Evolutionary conservation across 2,797 vertebrate species (phyloP).

Genomic region (Gymnothorax reevesii): DNA sequence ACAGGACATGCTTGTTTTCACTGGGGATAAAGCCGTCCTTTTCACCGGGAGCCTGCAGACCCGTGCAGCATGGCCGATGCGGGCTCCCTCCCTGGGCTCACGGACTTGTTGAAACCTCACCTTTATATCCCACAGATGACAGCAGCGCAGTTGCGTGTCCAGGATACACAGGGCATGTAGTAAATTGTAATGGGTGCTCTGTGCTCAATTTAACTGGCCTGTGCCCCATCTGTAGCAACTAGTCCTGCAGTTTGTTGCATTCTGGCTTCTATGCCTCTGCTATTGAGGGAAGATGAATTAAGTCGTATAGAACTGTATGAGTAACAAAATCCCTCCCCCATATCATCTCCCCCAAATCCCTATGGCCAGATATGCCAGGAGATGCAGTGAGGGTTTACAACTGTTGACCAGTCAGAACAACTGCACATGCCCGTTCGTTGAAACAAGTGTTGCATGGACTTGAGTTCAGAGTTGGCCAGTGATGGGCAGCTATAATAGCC

Average conservation of each 20-base stretch:
- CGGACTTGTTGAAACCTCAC: background rate
- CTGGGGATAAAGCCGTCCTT: background rate
- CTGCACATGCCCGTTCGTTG: background rate
- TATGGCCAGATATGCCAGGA: background rate
- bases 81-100: background rate
- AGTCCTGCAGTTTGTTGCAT: background rate
- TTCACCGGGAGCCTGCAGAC: background rate
- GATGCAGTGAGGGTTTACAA: background rate
- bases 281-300: background rate
- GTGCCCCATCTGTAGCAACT: background rate
- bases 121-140: background rate
- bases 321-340: background rate
- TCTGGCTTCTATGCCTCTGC: background rate
- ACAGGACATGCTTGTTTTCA: background rate
- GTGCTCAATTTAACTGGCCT: background rate
- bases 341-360: background rate
- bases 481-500: background rate
- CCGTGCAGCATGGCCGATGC: background rate
- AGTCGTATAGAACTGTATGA: background rate
- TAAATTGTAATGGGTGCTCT: background rate
- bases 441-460: background rate
- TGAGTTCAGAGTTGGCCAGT: background rate
- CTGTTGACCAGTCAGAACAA: background rate
- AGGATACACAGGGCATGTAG: background rate
- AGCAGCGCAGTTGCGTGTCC: background rate